Evolutionary conservation across 53 echinoderm and acorn worm genomes (phyloP), one percentile per base, ranked within the genome.

Genomic region (Crossaster papposus): DNA sequence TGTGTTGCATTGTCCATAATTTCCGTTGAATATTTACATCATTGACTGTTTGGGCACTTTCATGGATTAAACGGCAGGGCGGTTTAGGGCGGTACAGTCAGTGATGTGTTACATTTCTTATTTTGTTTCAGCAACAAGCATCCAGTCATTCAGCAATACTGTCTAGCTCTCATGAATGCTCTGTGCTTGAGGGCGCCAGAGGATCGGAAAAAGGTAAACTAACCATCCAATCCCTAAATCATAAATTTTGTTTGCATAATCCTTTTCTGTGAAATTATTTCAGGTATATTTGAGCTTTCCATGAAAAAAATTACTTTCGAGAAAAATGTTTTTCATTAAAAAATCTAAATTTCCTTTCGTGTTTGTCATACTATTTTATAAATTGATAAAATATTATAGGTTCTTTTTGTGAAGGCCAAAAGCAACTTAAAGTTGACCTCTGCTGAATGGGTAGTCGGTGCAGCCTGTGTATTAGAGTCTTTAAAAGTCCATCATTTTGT

Each of bases 121-220:
- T 15, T 11, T 2, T 4, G 30, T 74, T 36, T 74, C 80, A 79
- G 64, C 76, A 98, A 96, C 86, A 94, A 94, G 83, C 82, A 93
- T 54, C 90, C 94, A 28, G 95, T 88, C 5, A 94, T 98, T 20
- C 98, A 98, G 83, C 98, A 96, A 77, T 92, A 96, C 72, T 96
- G 98, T 76, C 91, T 98, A 58, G 98, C 98, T 38, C 80, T 98
- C 85, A 98, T 98, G 98, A 98, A 98, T 78, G 98, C 98, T 35
- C 82, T 98, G 6, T 98, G 94, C 82, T 87, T 98, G 72, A 93
- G 94, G 38, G 98, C 98, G 23, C 96, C 98, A 24, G 92, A 93
- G 44, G 98, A 98, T 14, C 94, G 92, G 75, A 94, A 93, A 88
- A 94, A 98, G 98, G 98, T 98, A 92, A 58, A 74, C 23, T 10